These are phyloP conservation scores for Luffia ferchaultella DNA, from an alignment of 2,888 invertebrate genomes.

Conservation along the genomic window DNA sequence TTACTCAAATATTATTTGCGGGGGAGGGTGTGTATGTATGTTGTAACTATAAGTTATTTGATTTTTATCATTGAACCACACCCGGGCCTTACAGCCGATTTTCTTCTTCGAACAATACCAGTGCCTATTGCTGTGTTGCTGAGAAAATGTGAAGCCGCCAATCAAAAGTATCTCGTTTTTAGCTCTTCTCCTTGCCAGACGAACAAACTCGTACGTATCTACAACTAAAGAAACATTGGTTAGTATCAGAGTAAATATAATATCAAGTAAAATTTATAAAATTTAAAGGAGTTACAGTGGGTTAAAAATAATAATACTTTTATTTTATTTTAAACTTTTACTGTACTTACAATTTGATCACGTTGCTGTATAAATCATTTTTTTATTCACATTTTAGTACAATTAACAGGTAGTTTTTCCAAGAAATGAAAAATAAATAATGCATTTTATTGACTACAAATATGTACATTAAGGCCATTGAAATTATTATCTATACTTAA, in stretches of 20 bases:
- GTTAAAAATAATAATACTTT: too few relatives aligned
- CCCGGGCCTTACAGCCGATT: slow-evolving; percentile 27
- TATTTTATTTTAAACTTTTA: too few relatives aligned
- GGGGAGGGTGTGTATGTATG: slow-evolving; percentile 12
- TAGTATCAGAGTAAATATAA: not conserved
- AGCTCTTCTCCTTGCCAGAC: slow-evolving; percentile 1
- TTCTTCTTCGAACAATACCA: slow-evolving; percentile 29
- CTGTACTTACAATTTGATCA: too few relatives aligned
- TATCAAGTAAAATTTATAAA: not conserved
- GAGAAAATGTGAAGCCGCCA: slow-evolving; percentile 22
- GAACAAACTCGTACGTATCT: slow-evolving; percentile 2
- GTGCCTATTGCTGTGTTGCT: slow-evolving; percentile 16
- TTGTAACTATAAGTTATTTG: slow-evolving; percentile 15
- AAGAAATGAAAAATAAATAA: too few relatives aligned
- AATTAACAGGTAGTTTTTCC: too few relatives aligned
- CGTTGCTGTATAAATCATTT: too few relatives aligned
- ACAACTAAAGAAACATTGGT: not conserved
- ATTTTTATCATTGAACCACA: slow-evolving; percentile 17
- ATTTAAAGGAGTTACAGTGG: too few relatives aligned
- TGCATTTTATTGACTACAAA: too few relatives aligned
- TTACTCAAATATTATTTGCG: slow-evolving; percentile 5
- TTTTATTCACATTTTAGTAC: too few relatives aligned
- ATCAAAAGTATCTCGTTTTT: slow-evolving; percentile 14
- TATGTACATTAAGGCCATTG: too few relatives aligned
- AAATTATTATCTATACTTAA: too few relatives aligned